Conservation (phyloP, 2,797 vertebrate genomes). For the Toxotes lorentzi region DNA sequence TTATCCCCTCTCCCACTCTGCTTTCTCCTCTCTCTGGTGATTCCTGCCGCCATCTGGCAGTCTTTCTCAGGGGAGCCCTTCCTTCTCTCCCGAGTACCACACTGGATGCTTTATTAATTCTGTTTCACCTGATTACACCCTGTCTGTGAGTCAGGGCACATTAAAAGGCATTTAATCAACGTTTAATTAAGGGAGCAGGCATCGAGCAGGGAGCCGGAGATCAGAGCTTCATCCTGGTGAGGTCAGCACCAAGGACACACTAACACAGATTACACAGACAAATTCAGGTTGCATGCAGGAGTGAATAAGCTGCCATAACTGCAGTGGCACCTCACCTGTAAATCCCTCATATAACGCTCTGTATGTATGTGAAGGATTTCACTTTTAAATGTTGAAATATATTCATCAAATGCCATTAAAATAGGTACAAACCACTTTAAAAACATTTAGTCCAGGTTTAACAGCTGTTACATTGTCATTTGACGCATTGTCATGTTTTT, state of each 20-base stretch:
- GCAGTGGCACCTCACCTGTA: background rate
- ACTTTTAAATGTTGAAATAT: background rate
- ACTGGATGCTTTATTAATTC: constrained; percentile 85
- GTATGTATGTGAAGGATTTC: background rate
- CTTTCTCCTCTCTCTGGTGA: constrained; percentile 63
- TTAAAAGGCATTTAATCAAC: constrained; percentile 87
- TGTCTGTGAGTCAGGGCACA: constrained; percentile 72
- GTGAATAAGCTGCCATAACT: background rate
- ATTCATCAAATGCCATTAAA: background rate
- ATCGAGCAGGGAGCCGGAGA: constrained; percentile 44
- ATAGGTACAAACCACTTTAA: background rate
- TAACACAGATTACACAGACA: background rate
- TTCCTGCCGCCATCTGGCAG: constrained; percentile 80
- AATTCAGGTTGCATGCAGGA: background rate
- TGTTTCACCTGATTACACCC: constrained; percentile 84
- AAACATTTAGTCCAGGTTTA: background rate
- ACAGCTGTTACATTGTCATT: background rate
- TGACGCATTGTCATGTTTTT: background rate
- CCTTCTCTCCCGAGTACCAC: constrained; percentile 64
- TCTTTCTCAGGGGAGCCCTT: constrained; percentile 72
- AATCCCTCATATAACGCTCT: background rate
- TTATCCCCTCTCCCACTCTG: constrained; percentile 65
- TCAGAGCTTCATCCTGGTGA: constrained; percentile 57
- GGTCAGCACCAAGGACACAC: constrained; percentile 57
- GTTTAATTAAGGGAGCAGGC: constrained; percentile 74